A percentile compares a stretch with the other conserved stretches of the same genome.
Conservation (phyloP, 2,888 invertebrate species). For the Ceriagrion tenellum region DNA sequence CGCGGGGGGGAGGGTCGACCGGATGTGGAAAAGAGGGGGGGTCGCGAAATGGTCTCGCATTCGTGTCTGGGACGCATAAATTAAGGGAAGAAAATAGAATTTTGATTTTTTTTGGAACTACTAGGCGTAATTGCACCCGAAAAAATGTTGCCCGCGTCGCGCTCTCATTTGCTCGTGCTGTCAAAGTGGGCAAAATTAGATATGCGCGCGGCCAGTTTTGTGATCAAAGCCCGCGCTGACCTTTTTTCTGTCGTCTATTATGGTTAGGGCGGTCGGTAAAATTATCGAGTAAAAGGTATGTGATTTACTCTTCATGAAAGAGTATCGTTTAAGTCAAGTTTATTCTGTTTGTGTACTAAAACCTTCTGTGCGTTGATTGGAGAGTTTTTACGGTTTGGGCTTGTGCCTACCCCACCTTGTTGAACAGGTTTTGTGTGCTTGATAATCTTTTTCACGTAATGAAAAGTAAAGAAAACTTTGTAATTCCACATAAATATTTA, state of each 20-base stretch:
- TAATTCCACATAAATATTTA: no score
- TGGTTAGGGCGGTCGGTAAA: background rate
- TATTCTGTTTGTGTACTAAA: background rate
- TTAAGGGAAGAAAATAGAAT: background rate
- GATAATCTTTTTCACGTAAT: no score
- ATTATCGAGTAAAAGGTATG: background rate
- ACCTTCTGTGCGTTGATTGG: no score
- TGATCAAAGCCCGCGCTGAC: background rate
- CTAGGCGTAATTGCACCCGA: background rate
- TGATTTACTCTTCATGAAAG: background rate
- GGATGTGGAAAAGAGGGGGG: background rate
- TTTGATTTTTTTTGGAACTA: background rate
- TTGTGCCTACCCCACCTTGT: no score
- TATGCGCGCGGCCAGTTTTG: background rate
- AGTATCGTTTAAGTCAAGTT: background rate
- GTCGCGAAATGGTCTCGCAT: background rate
- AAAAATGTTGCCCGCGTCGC: background rate
- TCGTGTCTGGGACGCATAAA: background rate
- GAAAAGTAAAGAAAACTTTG: no score
- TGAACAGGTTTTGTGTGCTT: no score
- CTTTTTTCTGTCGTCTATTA: background rate
- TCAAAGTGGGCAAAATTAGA: slow-evolving; percentile 11
- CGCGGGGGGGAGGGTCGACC: background rate
- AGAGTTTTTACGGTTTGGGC: no score
- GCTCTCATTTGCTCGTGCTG: background rate